These are phyloP conservation scores for Aporophyla nigra DNA, from an alignment of 2,888 invertebrate species.

Conservation along the genomic window DNA sequence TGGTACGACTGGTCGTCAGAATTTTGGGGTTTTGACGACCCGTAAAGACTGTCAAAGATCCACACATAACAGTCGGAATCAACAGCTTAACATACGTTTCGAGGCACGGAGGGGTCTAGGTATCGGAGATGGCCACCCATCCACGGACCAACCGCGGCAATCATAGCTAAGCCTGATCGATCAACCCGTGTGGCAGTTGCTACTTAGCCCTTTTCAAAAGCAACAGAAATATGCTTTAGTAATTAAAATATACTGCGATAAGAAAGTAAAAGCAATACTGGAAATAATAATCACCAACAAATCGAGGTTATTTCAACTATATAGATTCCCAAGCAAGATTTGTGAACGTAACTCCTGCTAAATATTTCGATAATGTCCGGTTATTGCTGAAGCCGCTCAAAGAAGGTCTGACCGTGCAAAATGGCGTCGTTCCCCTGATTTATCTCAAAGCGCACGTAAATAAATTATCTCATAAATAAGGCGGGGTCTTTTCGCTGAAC, in stretches of 20 bases:
- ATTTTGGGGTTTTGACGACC: no score
- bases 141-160: no score
- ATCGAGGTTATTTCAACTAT: not conserved
- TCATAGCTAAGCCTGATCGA: no score
- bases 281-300: not conserved
- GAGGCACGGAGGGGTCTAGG: no score
- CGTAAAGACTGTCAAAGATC: no score
- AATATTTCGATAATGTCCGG: constrained; percentile 38
- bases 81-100: no score
- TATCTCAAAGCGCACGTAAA: constrained; percentile 58
- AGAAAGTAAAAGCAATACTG: not conserved
- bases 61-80: no score
- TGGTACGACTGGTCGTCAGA: no score
- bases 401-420: constrained; percentile 53
- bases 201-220: not conserved
- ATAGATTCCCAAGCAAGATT: not conserved
- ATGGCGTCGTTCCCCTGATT: constrained; percentile 60
- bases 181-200: no score
- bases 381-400: constrained; percentile 41
- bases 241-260: not conserved
- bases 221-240: not conserved
- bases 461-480: constrained; percentile 66
- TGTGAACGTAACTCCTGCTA: constrained; percentile 3
- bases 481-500: constrained; percentile 52
- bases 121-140: no score